Base-by-base conservation (phyloP, 2,888 invertebrate species). In the Sesia apiformis region DNA sequence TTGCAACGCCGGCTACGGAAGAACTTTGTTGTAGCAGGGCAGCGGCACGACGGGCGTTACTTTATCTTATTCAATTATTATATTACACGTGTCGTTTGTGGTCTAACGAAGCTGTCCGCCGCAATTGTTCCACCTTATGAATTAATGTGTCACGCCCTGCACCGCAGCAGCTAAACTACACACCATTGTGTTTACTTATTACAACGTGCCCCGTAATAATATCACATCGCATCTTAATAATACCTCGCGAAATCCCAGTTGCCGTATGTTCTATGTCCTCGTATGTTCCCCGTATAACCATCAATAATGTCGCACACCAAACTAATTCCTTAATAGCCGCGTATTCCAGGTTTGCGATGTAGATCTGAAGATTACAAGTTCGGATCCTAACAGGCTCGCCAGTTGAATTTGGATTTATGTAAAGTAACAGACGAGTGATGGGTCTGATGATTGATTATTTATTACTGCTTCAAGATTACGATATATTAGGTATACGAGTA, bases 11-110 rank as follows among this genome's bases (percentile, higher is more conserved):
- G 69, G 65, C 64, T 76, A 75, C 81, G 80, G 78, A 77, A 77
- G 75, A 78, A 74, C 84, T 83, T 85, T 86, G 84, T 86, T 81
- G 77, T 67, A 72, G 64, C 64, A 69, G 77, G 75, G 74, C 76
- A 75, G 69, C 69, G 58, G 58, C 58, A 52, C 58, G 64, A 62
- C 67, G 70, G 67, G 69, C 66, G 72, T 78, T 76, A 83, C 78
- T 84, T 80, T 83, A 84, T 84, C 81, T 81, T 78, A 82, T 84
- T 82, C 83, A 80, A 84, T 81, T 77, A 82, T 84, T 82, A 83
- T 80, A 84, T 84, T 82, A 83, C 81, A 84, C 75, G 74, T 81
- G 78, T 80, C 78, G 76, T 72, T 70, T 72, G 67, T 74, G 76
- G 72, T 74, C 73, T 78, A 76, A 79, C 77, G 74, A 77, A 80